Percentiles rank a stretch among this genome's conserved stretches.
Conservation (phyloP, 30 jellyfish, hydroid and myxozoan species). For the Hydractinia echinata region DNA sequence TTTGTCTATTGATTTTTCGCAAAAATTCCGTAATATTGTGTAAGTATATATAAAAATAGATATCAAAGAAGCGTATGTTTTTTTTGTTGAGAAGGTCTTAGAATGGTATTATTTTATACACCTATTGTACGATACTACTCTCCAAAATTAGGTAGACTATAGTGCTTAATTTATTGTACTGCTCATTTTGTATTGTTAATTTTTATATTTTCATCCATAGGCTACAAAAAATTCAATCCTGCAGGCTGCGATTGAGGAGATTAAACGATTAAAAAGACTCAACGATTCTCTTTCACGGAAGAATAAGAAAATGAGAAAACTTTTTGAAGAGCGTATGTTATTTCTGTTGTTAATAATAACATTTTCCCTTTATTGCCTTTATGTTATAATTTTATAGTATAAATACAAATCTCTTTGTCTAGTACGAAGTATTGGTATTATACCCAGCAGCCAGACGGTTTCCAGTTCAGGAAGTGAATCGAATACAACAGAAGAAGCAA, state of each 20-base stretch:
- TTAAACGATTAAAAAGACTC: slow-evolving; percentile 6
- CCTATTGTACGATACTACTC: too few species aligned
- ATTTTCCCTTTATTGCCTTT: background rate
- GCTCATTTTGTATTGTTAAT: background rate
- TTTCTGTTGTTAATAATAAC: background rate
- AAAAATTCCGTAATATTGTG: too few species aligned
- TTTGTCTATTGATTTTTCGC: too few species aligned
- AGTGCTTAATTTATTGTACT: too few species aligned
- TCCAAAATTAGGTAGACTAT: too few species aligned
- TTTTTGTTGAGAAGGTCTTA: too few species aligned
- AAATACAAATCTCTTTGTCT: background rate
- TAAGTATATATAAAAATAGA: too few species aligned
- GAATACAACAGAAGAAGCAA: slow-evolving; percentile 13
- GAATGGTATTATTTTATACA: too few species aligned
- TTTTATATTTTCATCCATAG: background rate
- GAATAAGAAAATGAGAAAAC: slow-evolving; percentile 11
- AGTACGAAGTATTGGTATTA: slow-evolving; percentile 41
- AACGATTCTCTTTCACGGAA: slow-evolving; percentile 18
- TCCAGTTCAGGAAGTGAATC: slow-evolving; percentile 41
- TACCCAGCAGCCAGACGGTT: slow-evolving; percentile 22
- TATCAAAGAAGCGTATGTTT: too few species aligned
- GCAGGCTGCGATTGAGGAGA: slow-evolving; percentile 38
- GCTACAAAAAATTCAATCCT: slow-evolving; percentile 38
- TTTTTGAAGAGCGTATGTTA: slow-evolving; percentile 34
- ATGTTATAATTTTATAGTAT: background rate